Evolutionary conservation across 2,888 invertebrate genomes (phyloP), one percentile per base, ranked within the genome.

Genomic region (Melangyna quadrimaculata): DNA sequence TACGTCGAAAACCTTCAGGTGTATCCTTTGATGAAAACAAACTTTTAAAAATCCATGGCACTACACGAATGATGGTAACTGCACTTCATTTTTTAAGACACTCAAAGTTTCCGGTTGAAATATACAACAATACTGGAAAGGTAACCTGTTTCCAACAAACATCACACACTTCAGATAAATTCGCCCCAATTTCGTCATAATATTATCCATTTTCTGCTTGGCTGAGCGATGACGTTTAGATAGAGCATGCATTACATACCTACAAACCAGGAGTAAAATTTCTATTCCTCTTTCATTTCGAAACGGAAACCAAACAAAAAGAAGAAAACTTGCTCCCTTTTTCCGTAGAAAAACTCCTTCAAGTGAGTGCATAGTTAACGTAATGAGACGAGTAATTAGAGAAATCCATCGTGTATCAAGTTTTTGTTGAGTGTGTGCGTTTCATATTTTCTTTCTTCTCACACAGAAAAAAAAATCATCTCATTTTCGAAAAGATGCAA

Each of bases 321-420:
- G 0, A 14, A 19, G 12, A 19, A 65, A 45, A 45, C 10, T 35
- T 19, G 5, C 8, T 45, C 29, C 43, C 22, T 35, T 29, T 40
- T 22, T 8, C 2, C 7, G 2, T 10, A n/a, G 40, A 35, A 19
- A 61, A 17, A 32, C 32, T 35, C 35, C 37, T 29, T 17, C 24
- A 24, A 70, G 48, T 57, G 78, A 71, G 70, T 43, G 74, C 59
- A 79, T 79, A 75, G 75, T 79, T 75, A 79, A 75, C 51, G 80
- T 72, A 84, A 84, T 84, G 75, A 77, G 72, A 79, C 79, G 72
- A 84, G 80, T 79, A 84, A 84, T 84, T 79, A 77, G 79, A 61
- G 61, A 75, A 79, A 65, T 67, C 65, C 65, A 27, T 67, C 65
- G 35, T 67, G 32, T 55, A 53, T 73, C 67, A 61, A 70, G 74